Percentiles rank a stretch among this genome's conserved stretches.
Evolutionary conservation across 2,113 vertebrate species (phyloP).

Genomic region (Lonchura striata): DNA sequence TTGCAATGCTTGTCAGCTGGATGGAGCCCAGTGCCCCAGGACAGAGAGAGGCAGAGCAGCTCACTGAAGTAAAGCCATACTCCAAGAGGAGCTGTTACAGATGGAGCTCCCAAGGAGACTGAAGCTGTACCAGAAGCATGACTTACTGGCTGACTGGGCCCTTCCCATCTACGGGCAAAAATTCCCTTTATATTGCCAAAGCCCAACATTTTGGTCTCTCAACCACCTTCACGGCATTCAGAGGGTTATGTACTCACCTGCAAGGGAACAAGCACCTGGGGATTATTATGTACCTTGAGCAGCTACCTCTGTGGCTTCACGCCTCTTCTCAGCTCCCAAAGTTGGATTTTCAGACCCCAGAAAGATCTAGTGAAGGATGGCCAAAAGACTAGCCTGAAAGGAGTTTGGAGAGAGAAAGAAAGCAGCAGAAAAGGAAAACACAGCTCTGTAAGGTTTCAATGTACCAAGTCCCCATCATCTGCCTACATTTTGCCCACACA

Average conservation of each 20-base stretch:
- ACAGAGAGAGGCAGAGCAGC: not conserved
- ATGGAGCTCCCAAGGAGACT: not conserved
- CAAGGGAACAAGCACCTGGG: not conserved
- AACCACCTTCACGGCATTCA: not conserved
- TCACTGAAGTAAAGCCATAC: not conserved
- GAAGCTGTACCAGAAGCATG: not conserved
- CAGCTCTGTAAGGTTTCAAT: not conserved
- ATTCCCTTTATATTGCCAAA: not conserved
- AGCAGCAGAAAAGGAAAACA: not conserved
- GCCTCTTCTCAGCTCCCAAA: not conserved
- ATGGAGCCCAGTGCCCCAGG: not conserved
- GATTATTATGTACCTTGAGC: not conserved
- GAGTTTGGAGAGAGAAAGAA: not conserved
- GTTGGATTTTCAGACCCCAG: not conserved
- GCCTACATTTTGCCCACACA: conserved; percentile 21
- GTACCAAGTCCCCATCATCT: not conserved
- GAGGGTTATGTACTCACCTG: not conserved
- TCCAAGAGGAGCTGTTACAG: not conserved
- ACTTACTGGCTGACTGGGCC: not conserved
- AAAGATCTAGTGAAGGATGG: accelerated
- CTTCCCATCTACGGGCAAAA: not conserved
- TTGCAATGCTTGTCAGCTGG: not conserved
- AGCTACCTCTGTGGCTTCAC: not conserved
- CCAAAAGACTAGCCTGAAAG: not conserved
- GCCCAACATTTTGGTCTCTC: not conserved